These are phyloP conservation scores for Chanos chanos DNA, from an alignment of 2,797 vertebrate species.

Conservation along the genomic window DNA sequence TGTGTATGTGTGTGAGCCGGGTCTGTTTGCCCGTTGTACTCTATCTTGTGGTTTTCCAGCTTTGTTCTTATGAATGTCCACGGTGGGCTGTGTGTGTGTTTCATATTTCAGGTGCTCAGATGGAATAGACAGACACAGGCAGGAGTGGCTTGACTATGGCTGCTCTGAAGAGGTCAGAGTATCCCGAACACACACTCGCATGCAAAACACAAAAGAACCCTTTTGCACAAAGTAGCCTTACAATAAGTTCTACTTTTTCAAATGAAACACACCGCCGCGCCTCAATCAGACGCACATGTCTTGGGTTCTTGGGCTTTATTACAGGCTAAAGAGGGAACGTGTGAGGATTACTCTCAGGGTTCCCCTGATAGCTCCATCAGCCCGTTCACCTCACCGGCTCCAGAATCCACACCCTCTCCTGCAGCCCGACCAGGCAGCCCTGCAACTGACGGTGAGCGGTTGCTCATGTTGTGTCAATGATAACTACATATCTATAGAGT, in stretches of 20 bases:
- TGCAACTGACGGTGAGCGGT: conserved; percentile 79
- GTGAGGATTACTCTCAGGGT: conserved; percentile 74
- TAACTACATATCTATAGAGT: too few relatives aligned
- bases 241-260: too few relatives aligned
- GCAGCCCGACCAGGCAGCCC: conserved; percentile 60
- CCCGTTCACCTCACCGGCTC: conserved; percentile 51
- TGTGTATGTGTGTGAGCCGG: conserved; percentile 8
- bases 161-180: conserved; percentile 84
- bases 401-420: conserved; percentile 61
- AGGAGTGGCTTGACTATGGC: conserved; percentile 90
- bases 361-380: conserved; percentile 59
- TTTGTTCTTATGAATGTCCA: not conserved
- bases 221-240: too few relatives aligned
- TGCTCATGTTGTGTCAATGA: too few relatives aligned
- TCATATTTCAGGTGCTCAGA: conserved; percentile 83
- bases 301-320: conserved; percentile 19
- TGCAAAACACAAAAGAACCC: too few relatives aligned
- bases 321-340: conserved; percentile 75
- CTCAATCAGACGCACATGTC: too few relatives aligned
- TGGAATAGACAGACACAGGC: conserved; percentile 86
- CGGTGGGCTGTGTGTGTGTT: not conserved
- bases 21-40: not conserved
- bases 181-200: not conserved
- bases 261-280: too few relatives aligned
- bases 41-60: not conserved